Evolutionary conservation across 1,140 invertebrate genomes (phyloP).

Genomic region (Caenorhabditis brenneri): DNA sequence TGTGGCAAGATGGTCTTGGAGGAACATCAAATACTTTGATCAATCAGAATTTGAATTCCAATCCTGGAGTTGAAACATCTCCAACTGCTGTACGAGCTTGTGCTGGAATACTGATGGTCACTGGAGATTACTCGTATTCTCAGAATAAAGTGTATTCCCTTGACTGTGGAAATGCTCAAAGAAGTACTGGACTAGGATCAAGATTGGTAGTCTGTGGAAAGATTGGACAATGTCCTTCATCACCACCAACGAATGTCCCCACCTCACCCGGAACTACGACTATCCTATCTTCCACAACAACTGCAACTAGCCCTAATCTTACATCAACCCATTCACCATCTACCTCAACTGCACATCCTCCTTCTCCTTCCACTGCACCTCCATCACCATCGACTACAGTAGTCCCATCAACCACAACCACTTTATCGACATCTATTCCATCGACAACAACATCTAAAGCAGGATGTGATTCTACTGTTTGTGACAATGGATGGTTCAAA

Average conservation of each 20-base stretch:
- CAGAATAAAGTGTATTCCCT: conserved; percentile 11
- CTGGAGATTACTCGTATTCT: not conserved
- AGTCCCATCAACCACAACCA: not conserved
- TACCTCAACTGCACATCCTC: too few species aligned
- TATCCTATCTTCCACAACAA: not conserved
- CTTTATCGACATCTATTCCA: not conserved
- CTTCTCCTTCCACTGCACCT: not conserved
- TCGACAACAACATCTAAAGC: not conserved
- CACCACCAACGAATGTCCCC: not conserved
- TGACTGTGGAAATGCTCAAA: not conserved
- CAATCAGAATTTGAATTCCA: not conserved
- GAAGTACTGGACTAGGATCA: not conserved
- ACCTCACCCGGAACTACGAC: not conserved
- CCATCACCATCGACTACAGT: not conserved
- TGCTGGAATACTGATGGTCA: not conserved
- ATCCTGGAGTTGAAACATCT: conserved; percentile 6
- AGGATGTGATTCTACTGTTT: not conserved
- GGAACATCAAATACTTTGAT: not conserved
- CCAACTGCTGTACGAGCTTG: not conserved
- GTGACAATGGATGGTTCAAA: not conserved
- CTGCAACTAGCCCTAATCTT: not conserved
- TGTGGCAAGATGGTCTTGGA: conserved; percentile 8
- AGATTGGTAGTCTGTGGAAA: conserved; percentile 5
- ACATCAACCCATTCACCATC: too few species aligned
- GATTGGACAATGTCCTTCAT: not conserved